Percentiles rank a stretch among this genome's conserved stretches.
These are phyloP conservation scores for Nycteola revayana DNA, from an alignment of 2,888 invertebrate species.

Conservation along the genomic window DNA sequence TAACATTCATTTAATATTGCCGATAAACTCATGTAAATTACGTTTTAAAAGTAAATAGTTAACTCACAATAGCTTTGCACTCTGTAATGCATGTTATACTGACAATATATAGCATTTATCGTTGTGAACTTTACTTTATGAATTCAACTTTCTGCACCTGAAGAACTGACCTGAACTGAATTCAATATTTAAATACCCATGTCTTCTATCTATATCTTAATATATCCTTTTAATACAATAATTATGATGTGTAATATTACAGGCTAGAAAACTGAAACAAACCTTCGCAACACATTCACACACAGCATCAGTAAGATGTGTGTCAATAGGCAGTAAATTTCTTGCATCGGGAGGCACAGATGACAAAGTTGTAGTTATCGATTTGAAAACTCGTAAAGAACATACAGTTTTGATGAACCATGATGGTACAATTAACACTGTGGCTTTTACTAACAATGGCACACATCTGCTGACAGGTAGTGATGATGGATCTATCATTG, in stretches of 20 bases:
- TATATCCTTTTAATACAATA: too few relatives aligned
- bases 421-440: conserved; percentile 89
- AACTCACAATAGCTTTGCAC: neutral
- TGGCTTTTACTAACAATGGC: conserved; percentile 89
- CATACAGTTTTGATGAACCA: conserved; percentile 91
- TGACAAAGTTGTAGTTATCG: conserved; percentile 93
- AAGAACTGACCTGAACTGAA: too few relatives aligned
- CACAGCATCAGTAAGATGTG: conserved; percentile 88
- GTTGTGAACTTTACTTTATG: too few relatives aligned
- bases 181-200: too few relatives aligned
- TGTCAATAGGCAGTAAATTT: conserved; percentile 86
- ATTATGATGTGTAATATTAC: too few relatives aligned
- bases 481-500: conserved; percentile 91
- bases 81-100: too few relatives aligned
- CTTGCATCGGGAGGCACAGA: conserved; percentile 95
- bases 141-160: too few relatives aligned
- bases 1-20: too few relatives aligned
- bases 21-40: too few relatives aligned
- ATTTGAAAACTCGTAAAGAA: conserved; percentile 89
- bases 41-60: neutral
- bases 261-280: conserved; percentile 83
- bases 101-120: too few relatives aligned
- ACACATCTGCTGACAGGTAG: conserved; percentile 92
- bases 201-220: too few relatives aligned
- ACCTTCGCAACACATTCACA: conserved; percentile 96